Evolutionary conservation across 37 sponge, comb jelly and placozoan species (phyloP), one percentile per base, ranked within the genome.

Genomic region (Lycopodina hypogea): DNA sequence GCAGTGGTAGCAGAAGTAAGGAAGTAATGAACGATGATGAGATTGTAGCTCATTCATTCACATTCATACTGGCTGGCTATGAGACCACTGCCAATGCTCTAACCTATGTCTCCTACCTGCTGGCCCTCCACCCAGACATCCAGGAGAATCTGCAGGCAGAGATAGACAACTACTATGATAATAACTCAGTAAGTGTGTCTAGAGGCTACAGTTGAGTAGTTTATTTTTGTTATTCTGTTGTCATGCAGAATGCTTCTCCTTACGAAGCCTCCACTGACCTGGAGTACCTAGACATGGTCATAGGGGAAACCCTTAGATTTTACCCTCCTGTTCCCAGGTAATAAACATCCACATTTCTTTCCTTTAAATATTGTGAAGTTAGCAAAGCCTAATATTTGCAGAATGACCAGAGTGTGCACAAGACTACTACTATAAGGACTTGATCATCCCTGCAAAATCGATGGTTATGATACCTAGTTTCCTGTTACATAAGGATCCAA

Each of bases 51-150:
- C 82, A 85, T 48, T 73, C 81, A 30, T 42, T 71, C 2, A 71
- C 64, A 28, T 90, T 90, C 82, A 57, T 90, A 23, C 57, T 84
- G 56, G 90, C 90, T 29, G 90, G 90, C 41, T 81, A 81, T 62
- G 90, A 90, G 71, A 90, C 90, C 45, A 90, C 90, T 34, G 68
- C 84, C 59, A 90, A 40, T 42, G 65, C 76, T 55, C 80, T 89
- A 41, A n/a, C 76, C 30, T 89, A 69, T 74, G 42, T 50, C 34
- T 59, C 84, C 21, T 84, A 84, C 64, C 81, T 84, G 30, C 72
- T 89, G 48, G 84, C 84, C 19, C 51, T 84, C 19, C 51, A 89
- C 71, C 84, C 84, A 34, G 73, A 68, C 12, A 73, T 84, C 1
- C 78, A 78, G 78, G 84, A 83, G 75, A 78, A 69, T 59, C 77